phyloP scores from a whole-genome alignment of 2,113 vertebrate species.

The Tricholaema leucomelas region DNA sequence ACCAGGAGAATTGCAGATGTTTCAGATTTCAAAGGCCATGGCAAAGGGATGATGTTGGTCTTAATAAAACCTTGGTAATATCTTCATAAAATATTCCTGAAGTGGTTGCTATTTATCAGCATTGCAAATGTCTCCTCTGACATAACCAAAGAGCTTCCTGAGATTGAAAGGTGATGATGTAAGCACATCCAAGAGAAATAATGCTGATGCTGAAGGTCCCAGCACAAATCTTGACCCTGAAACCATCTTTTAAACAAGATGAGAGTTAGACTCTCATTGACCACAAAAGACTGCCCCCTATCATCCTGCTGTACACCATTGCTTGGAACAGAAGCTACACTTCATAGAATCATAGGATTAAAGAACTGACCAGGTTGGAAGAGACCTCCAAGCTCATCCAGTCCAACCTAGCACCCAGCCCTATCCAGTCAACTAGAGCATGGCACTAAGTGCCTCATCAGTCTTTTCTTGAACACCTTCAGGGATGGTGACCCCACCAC shows the following conservation, averaged over 20 bases:
- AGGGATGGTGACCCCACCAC: too few relatives aligned
- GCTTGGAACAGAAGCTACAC: neutral
- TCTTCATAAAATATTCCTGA: neutral
- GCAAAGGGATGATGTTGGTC: neutral
- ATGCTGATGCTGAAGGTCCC: neutral
- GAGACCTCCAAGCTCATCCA: too few relatives aligned
- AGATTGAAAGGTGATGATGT: neutral
- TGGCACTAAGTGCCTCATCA: too few relatives aligned
- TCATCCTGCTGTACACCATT: neutral
- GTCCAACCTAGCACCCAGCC: too few relatives aligned
- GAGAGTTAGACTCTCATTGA: neutral
- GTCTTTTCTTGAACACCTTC: too few relatives aligned
- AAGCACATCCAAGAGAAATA: neutral
- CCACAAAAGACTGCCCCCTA: neutral
- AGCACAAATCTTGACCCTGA: neutral
- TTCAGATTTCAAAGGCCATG: neutral
- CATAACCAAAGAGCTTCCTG: neutral
- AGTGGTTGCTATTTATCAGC: neutral
- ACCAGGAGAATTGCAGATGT: neutral
- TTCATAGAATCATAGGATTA: neutral
- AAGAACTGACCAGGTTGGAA: too few relatives aligned
- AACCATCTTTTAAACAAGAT: neutral
- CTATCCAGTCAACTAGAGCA: too few relatives aligned
- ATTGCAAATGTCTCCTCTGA: neutral
- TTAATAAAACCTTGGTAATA: neutral